phyloP scores from a whole-genome alignment of 1,140 invertebrate genomes.

The Pseudomyrmex dendroicus region DNA sequence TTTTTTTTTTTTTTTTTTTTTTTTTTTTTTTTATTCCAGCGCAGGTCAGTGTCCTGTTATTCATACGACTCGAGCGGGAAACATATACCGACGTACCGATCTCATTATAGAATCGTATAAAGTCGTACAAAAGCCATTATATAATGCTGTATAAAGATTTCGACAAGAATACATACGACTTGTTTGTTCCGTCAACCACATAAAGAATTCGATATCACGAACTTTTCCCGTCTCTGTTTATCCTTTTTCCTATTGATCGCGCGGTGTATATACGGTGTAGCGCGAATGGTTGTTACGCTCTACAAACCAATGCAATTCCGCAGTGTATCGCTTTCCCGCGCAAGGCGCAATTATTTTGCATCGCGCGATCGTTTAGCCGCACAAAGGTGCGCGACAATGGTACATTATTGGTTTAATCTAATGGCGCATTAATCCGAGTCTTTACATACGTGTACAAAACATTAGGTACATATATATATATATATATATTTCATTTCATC shows the following conservation, averaged over 20 bases:
- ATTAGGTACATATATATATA: background rate
- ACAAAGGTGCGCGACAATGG: constrained; percentile 35
- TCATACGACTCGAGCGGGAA: background rate
- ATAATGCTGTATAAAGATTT: no score
- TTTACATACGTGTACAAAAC: constrained; percentile 34
- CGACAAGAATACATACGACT: background rate
- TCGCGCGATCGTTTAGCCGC: constrained; percentile 22
- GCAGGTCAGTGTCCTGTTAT: background rate
- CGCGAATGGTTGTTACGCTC: background rate
- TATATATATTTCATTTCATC: constrained; percentile 14
- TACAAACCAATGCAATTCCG: constrained; percentile 24
- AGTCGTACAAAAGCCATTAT: no score
- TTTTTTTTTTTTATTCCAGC: no score
- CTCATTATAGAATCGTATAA: no score
- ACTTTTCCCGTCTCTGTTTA: background rate
- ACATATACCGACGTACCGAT: no score
- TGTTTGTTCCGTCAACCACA: constrained; percentile 5
- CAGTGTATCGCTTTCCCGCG: constrained; percentile 20
- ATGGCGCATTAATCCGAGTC: constrained; percentile 44
- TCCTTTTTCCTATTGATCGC: background rate
- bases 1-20: no score
- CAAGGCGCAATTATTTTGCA: constrained; percentile 43
- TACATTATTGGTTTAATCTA: constrained; percentile 51
- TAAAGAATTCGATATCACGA: background rate
- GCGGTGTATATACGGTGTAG: background rate